Conservation (phyloP, 2,797 vertebrate species). For the Gymnothorax reevesii region DNA sequence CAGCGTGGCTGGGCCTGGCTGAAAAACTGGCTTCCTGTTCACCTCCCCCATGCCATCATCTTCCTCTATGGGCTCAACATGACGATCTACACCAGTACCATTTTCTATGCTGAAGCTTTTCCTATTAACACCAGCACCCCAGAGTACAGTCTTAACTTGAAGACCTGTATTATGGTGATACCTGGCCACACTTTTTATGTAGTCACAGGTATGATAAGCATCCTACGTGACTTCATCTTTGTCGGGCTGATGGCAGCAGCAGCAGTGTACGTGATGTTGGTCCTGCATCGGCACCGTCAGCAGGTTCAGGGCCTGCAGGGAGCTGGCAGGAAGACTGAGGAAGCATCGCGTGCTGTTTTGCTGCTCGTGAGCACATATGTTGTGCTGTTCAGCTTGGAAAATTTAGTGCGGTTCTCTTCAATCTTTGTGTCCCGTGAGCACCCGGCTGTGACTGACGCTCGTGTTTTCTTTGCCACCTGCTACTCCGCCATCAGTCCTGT, state of each 20-base stretch:
- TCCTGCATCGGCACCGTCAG: constrained; percentile 41
- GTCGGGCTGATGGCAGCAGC: constrained; percentile 38
- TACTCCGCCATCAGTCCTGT: background rate
- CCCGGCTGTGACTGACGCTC: background rate
- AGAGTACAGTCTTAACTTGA: constrained; percentile 14
- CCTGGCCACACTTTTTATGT: constrained; percentile 31
- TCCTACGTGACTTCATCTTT: constrained; percentile 39
- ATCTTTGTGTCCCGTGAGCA: background rate
- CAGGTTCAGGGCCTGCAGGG: constrained; percentile 36
- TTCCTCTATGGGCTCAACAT: constrained; percentile 37
- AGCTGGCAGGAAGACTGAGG: constrained; percentile 12
- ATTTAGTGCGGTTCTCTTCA: background rate
- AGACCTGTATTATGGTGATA: constrained; percentile 8
- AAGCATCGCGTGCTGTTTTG: background rate
- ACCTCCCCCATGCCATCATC: constrained; percentile 29
- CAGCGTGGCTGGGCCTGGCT: background rate
- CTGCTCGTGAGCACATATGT: background rate
- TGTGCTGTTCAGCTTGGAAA: background rate
- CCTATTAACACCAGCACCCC: constrained; percentile 34
- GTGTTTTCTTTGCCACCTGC: background rate
- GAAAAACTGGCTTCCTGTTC: background rate
- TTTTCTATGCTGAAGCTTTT: constrained; percentile 30
- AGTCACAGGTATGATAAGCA: constrained; percentile 26
- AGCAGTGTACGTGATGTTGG: constrained; percentile 19
- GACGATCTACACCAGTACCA: background rate